Base-by-base conservation (phyloP, 2,888 invertebrate genomes). In the Leptura quadrifasciata region DNA sequence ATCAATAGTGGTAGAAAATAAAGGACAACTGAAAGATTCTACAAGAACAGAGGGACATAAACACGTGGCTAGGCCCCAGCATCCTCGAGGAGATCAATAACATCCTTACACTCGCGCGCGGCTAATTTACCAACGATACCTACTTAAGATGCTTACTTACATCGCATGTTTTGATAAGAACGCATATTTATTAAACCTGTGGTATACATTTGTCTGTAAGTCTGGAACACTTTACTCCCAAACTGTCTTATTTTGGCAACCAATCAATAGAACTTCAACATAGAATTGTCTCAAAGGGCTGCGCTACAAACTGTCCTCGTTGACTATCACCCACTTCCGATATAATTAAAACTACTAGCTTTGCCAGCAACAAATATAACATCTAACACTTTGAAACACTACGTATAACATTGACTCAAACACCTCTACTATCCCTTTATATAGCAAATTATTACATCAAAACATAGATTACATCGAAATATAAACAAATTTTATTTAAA, bases 1-100 rank as follows among this genome's bases (percentile, higher is more conserved):
- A 88, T 88, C 88, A 88, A 88, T 87, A 88, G 86, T 87, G 85
- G 86, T 87, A 86, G 86, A 88, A 86, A 88, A 87, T 87, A 87
- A 87, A 86, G 87, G 84, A 85, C 84, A 88, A 87, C 84, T 86
- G 86, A 86, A 87, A 87, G 86, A 86, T 85, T 87, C 88, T 88
- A 88, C 87, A 87, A 88, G 86, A 88, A 86, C 84, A 87, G 83
- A 86, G 87, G 86, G 86, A 83, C 84, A 84, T 82, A 85, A 85
- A 86, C 88, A 87, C 87, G 88, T 86, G 88, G 86, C 85, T 86
- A 85, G 84, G 84, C 84, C 83, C 85, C 86, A 85, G 82, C 86
- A 86, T 87, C 86, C 83, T 85, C 84, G 83, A 83, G 82, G 85
- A 87, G 84, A 88, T 88, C 87, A 85, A 88, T 88, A 86, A 83